Conservation (phyloP, 2,113 vertebrate genomes). For the Ciconia stormi region DNA sequence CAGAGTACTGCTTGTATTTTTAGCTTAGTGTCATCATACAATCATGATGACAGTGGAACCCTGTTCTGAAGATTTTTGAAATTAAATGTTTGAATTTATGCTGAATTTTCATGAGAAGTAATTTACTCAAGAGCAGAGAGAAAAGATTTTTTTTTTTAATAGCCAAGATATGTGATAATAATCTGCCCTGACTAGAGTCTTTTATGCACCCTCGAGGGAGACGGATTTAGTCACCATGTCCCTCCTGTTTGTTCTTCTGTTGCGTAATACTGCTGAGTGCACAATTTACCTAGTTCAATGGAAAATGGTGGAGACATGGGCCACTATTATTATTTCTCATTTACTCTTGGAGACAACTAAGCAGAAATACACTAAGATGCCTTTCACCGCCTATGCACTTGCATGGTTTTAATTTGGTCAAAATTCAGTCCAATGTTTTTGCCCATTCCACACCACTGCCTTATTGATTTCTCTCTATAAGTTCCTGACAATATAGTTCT, state of each 20-base stretch:
- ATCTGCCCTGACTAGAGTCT: not conserved
- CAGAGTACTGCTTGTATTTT: not conserved
- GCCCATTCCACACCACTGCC: not conserved
- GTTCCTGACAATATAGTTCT: not conserved
- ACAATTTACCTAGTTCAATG: not conserved
- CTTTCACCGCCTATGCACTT: not conserved
- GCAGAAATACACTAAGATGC: not conserved
- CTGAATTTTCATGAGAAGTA: not conserved
- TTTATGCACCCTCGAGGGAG: not conserved
- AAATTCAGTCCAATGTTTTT: not conserved
- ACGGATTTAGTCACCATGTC: not conserved
- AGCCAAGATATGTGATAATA: not conserved
- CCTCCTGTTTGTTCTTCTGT: not conserved
- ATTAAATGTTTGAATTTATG: not conserved
- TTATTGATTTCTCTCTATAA: not conserved
- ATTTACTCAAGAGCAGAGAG: not conserved
- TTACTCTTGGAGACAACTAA: not conserved
- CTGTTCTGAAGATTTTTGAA: not conserved
- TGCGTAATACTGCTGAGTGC: not conserved
- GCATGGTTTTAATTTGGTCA: not conserved
- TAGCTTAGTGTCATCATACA: not conserved
- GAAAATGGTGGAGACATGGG: not conserved
- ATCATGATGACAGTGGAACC: not conserved
- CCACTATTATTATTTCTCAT: not conserved
- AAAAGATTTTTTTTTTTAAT: not conserved